Conservation (phyloP, 1,140 invertebrate genomes). For the Palaemon carinicauda region DNA sequence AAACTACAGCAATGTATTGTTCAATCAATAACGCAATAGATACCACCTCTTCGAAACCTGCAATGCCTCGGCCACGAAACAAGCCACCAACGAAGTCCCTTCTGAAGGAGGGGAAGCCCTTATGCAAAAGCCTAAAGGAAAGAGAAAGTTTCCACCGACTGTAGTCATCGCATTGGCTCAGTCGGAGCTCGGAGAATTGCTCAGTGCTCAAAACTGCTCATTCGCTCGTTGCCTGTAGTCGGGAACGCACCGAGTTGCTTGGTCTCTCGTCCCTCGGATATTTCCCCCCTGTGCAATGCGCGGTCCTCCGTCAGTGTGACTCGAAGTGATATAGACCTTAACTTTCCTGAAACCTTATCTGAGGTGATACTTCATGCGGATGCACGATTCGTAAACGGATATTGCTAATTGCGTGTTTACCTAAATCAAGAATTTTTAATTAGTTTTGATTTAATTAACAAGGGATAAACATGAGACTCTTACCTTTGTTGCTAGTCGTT, state of each 20-base stretch:
- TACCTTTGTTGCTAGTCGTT: not conserved
- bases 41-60: not conserved
- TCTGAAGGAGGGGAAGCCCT: not conserved
- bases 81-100: not conserved
- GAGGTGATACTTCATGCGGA: too few relatives aligned
- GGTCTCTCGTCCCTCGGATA: not conserved
- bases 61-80: not conserved
- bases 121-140: not conserved
- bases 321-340: too few relatives aligned
- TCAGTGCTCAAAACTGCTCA: too few relatives aligned
- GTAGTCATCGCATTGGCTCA: too few relatives aligned
- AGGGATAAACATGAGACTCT: not conserved
- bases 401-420: not conserved
- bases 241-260: not conserved
- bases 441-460: not conserved
- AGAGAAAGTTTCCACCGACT: conserved; percentile 29
- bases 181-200: too few relatives aligned
- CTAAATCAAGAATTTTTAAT: not conserved
- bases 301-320: not conserved
- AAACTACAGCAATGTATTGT: too few relatives aligned
- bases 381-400: not conserved
- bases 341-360: too few relatives aligned
- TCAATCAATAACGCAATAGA: too few relatives aligned
- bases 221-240: not conserved
- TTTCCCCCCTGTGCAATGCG: not conserved